A percentile compares a stretch with the other conserved stretches of the same genome.
Evolutionary conservation across 2,797 vertebrate genomes (phyloP).

Genomic region (Percopsis omiscomaycus): DNA sequence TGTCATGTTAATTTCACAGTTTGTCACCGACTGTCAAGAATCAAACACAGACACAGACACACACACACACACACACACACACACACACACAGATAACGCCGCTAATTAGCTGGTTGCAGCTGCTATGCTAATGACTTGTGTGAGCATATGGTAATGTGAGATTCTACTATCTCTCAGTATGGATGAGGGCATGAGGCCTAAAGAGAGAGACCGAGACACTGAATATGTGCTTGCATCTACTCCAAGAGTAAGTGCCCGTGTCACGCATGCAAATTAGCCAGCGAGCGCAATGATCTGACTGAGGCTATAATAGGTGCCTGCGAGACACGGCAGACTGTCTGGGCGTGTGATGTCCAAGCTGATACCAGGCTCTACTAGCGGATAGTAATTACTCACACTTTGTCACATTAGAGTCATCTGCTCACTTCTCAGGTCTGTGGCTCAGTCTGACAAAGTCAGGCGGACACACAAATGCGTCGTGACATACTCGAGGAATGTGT

Average conservation of each 20-base stretch:
- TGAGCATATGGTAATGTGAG: constrained; percentile 60
- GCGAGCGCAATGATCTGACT: constrained; percentile 41
- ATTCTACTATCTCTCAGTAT: constrained; percentile 57
- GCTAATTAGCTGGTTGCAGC: constrained; percentile 61
- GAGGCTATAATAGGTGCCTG: constrained; percentile 27
- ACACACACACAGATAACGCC: constrained; percentile 43
- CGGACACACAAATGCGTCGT: not conserved
- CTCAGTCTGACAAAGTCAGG: not conserved
- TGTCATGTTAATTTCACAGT: constrained; percentile 62
- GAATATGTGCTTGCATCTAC: constrained; percentile 14
- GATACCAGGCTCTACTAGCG: constrained; percentile 44
- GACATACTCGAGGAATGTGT: not conserved
- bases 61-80: constrained; percentile 1
- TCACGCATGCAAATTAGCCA: constrained; percentile 58
- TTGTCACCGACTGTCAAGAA: constrained; percentile 51
- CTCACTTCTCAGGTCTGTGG: not conserved
- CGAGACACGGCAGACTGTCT: constrained; percentile 34
- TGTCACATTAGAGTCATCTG: constrained; percentile 23
- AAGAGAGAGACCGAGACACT: constrained; percentile 8
- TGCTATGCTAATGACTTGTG: constrained; percentile 63
- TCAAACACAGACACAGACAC: constrained; percentile 25
- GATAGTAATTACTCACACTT: constrained; percentile 37
- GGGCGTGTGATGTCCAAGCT: constrained; percentile 59
- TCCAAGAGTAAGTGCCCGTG: constrained; percentile 44
- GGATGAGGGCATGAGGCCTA: constrained; percentile 30